Conservation (phyloP, 2,797 vertebrate genomes). For the Masticophis lateralis region DNA sequence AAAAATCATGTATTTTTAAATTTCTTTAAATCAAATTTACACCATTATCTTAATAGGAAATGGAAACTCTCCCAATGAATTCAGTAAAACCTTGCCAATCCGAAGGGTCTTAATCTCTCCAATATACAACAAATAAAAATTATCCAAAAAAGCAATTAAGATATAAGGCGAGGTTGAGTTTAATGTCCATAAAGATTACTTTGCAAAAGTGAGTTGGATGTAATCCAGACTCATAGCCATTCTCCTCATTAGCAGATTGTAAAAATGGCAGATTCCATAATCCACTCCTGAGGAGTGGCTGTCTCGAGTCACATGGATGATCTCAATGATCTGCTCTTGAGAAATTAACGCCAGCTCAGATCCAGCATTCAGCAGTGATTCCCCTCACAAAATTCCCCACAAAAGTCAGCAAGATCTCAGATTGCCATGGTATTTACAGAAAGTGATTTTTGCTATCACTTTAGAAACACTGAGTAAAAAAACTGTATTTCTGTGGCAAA, state of each 20-base stretch:
- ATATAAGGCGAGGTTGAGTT: not conserved
- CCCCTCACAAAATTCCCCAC: not conserved
- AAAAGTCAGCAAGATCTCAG: not conserved
- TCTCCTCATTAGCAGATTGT: not conserved
- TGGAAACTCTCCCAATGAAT: not conserved
- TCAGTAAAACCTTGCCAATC: not conserved
- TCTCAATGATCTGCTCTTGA: not conserved
- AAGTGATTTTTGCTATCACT: not conserved
- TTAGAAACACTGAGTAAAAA: not conserved
- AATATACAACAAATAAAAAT: not conserved
- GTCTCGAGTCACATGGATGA: not conserved
- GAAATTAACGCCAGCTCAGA: not conserved
- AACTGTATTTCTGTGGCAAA: not conserved
- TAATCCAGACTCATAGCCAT: not conserved
- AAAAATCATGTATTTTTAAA: not conserved
- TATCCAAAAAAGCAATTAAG: not conserved
- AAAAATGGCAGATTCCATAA: not conserved
- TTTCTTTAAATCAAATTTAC: not conserved
- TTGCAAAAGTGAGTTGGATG: not conserved
- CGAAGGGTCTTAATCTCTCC: not conserved
- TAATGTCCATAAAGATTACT: not conserved
- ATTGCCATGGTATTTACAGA: not conserved
- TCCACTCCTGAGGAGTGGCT: not conserved
- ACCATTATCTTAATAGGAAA: not conserved
- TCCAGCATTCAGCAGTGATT: not conserved